Evolutionary conservation across 2,888 invertebrate genomes (phyloP).

Genomic region (Mechanitis mazaeus): DNA sequence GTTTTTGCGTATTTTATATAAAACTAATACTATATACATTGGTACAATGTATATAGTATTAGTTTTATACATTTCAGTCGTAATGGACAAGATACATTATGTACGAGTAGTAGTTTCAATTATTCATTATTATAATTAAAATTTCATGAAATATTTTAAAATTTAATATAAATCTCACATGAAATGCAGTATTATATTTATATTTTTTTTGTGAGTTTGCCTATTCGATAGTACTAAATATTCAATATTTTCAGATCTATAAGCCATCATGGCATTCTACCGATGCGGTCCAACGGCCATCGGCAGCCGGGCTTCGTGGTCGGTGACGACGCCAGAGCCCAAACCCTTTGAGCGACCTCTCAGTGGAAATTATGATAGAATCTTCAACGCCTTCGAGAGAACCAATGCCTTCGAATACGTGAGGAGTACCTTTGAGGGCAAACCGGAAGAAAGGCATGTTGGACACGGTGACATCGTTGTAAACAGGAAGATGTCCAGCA

Average conservation of each 20-base stretch:
- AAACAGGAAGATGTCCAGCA: conserved; percentile 66
- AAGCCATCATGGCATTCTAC: conserved; percentile 61
- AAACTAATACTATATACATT: no score
- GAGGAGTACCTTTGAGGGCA: conserved; percentile 45
- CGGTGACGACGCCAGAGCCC: conserved; percentile 58
- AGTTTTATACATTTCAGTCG: no score
- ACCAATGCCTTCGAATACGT: conserved; percentile 73
- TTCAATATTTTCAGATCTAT: conserved; percentile 41
- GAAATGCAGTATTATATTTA: no score
- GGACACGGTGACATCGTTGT: conserved; percentile 66
- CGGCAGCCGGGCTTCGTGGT: conserved; percentile 76
- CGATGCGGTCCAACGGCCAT: conserved; percentile 68
- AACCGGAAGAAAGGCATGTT: conserved; percentile 47
- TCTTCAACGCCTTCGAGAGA: conserved; percentile 71
- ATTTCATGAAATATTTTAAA: no score
- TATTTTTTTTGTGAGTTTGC: no score
- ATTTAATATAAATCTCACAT: no score
- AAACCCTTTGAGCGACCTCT: conserved; percentile 62
- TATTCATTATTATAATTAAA: no score
- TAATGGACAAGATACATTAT: no score
- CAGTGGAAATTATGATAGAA: conserved; percentile 70
- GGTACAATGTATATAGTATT: no score
- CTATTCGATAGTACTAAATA: conserved; percentile 4
- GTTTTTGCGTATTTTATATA: no score
- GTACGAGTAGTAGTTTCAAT: no score